Evolutionary conservation across 2,888 invertebrate genomes (phyloP).

Genomic region (Vannuccia rotundouncinata): DNA sequence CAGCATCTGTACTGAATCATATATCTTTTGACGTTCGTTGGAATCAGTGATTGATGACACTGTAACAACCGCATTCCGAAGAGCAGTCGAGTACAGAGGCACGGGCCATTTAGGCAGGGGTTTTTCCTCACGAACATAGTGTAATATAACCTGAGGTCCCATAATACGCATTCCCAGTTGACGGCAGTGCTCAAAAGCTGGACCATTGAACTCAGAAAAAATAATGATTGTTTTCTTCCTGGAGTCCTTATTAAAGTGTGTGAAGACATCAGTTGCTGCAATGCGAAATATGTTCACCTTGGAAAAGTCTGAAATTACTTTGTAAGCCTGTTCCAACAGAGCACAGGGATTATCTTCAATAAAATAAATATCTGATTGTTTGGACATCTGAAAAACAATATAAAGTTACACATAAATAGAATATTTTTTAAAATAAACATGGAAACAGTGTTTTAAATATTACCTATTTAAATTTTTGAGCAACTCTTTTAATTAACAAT

Average conservation of each 20-base stretch:
- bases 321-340: not conserved
- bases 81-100: conserved; percentile 39
- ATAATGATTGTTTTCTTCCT: conserved; percentile 1
- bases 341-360: not conserved
- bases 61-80: conserved; percentile 33
- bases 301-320: not conserved
- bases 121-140: conserved; percentile 36
- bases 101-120: conserved; percentile 36
- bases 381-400: not conserved
- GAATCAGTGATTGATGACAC: conserved; percentile 36
- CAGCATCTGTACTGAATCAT: conserved; percentile 36
- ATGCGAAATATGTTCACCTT: not conserved
- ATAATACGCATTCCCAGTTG: conserved; percentile 14
- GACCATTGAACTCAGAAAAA: conserved; percentile 25
- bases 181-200: conserved; percentile 30
- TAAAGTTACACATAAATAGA: too few species aligned
- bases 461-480: too few species aligned
- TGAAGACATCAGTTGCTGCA: not conserved
- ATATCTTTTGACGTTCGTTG: conserved; percentile 10
- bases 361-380: not conserved
- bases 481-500: too few species aligned
- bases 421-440: too few species aligned
- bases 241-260: not conserved
- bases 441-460: too few species aligned
- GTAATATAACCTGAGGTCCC: conserved; percentile 38